Evolutionary conservation across 2,113 vertebrate genomes (phyloP), one percentile per base, ranked within the genome.

Genomic region (Seriola aureovittata): DNA sequence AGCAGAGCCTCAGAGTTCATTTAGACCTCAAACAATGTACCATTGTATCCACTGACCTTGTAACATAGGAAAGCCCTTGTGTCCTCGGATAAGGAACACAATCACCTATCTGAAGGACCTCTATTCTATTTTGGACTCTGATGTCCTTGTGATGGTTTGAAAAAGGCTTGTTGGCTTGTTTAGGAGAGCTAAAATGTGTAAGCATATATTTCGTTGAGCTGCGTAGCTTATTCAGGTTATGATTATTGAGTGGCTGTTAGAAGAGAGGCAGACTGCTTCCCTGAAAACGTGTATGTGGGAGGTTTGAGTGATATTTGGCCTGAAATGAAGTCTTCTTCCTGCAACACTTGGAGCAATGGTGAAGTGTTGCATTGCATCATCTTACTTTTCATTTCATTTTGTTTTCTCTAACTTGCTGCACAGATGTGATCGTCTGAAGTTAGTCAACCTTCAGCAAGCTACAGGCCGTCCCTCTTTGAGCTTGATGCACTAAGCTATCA

Each of bases 401-500:
- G 50, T 40, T 29, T 29, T 13, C 29, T 75, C 25, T 32, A 25
- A 74, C 46, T n/a, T 40, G 3, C 58, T 58, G 70, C 25, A 59
- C 63, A 71, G 25, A 76, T 44, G 11, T 71, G 52, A 75, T 81
- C 55, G 71, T 68, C 54, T 80, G 16, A 66, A 40, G 29, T 76
- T 25, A 48, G 75, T 76, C 73, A 40, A 25, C 58, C 29, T 55
- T 78, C 58, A 32, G n/a, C 50, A 52, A 67, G 46, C 72, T 64
- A 2, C 70, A 57, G 75, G 57, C 84, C 34, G 62, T 88, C 78
- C 85, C 19, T 55, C 42, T 80, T 52, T 69, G 19, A 87, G 57
- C 71, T 82, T 6, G 19, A 77, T 77, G 79, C 80, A 85, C 88
- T 89, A 76, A 77, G 65, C 73, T 34, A 23, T 67, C 62, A 46